Evolutionary conservation across 2,888 invertebrate species (phyloP).

Genomic region (Caenorhabditis sp.): DNA sequence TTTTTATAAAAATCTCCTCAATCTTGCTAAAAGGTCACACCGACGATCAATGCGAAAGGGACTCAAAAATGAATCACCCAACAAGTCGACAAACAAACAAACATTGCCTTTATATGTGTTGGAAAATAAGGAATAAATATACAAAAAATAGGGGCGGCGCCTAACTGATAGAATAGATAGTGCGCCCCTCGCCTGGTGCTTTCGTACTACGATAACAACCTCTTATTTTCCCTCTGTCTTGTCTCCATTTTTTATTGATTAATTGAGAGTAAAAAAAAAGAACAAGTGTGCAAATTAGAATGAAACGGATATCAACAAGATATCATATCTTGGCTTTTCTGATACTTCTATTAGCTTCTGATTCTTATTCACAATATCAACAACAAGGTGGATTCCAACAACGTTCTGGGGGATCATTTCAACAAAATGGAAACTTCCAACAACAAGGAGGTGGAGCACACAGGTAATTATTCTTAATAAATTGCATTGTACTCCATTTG

Average conservation of each 20-base stretch:
- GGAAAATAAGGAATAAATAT: background rate
- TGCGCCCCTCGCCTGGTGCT: background rate
- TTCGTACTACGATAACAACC: slow-evolving; percentile 1
- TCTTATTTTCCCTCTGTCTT: background rate
- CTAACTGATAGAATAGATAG: background rate
- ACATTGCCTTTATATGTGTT: background rate
- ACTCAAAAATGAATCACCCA: background rate
- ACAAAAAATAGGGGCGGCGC: background rate
- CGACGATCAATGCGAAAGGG: background rate
- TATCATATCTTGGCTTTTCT: background rate
- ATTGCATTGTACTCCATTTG: too few relatives aligned
- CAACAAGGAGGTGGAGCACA: background rate
- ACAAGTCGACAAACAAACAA: background rate
- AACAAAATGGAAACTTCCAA: slow-evolving; percentile 20
- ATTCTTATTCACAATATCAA: slow-evolving; percentile 16
- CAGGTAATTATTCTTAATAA: too few relatives aligned
- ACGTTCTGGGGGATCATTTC: slow-evolving; percentile 20
- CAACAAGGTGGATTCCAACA: slow-evolving; percentile 31
- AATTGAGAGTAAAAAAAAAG: background rate
- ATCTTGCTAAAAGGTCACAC: background rate
- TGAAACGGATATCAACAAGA: background rate
- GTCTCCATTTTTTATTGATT: background rate
- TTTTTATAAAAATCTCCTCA: too few relatives aligned
- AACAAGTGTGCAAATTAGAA: background rate
- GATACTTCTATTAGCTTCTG: background rate